Conservation (phyloP, 2,797 vertebrate genomes). For the Crypturellus tataupa region DNA sequence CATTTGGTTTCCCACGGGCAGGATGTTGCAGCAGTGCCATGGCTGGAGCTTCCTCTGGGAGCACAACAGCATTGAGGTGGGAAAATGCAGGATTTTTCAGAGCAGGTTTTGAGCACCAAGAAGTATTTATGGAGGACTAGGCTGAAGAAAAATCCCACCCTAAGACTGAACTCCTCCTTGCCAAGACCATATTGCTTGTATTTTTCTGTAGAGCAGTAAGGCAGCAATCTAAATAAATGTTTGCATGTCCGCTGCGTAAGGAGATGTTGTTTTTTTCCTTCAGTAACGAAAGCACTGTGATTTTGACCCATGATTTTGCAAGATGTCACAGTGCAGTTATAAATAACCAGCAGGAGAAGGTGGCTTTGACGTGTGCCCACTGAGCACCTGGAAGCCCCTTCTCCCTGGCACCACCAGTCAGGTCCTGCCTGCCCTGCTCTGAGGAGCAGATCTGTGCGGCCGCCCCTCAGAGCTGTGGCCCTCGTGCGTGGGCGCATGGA, state of each 20-base stretch:
- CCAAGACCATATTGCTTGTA: not conserved
- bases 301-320: not conserved
- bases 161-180: not conserved
- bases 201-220: not conserved
- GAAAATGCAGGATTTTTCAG: not conserved
- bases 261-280: not conserved
- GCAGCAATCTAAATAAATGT: not conserved
- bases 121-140: not conserved
- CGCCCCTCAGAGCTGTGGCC: rapidly evolving
- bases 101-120: not conserved
- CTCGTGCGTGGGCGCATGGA: rapidly evolving
- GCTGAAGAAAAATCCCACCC: not conserved
- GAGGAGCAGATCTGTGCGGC: not conserved
- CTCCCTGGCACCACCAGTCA: not conserved
- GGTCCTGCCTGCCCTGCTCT: rapidly evolving
- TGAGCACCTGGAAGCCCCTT: not conserved
- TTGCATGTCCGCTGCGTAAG: not conserved
- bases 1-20: constrained; percentile 39
- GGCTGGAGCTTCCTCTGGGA: constrained; percentile 18
- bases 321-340: rapidly evolving
- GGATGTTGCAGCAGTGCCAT: not conserved
- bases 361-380: not conserved
- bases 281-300: not conserved
- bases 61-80: not conserved
- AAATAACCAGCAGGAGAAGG: not conserved